Conservation (phyloP, 2,888 invertebrate genomes). For the Plebejus argus region DNA sequence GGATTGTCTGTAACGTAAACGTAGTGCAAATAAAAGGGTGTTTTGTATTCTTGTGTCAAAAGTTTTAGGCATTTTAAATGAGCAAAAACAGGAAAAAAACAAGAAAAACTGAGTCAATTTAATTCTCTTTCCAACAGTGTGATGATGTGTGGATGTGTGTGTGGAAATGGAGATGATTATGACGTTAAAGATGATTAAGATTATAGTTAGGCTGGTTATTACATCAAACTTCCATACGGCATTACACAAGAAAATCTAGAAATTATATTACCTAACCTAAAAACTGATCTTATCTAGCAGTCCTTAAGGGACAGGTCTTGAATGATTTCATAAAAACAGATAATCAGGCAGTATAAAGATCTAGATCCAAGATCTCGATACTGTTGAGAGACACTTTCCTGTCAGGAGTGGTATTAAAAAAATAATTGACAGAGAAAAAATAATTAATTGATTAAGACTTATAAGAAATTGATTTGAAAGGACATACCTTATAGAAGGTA, state of each 20-base stretch:
- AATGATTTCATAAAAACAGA: slow-evolving; percentile 26
- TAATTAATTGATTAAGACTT: slow-evolving; percentile 25
- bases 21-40: no score
- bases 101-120: neutral
- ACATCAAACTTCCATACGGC: neutral
- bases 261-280: neutral
- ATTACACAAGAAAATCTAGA: neutral
- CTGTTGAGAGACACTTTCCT: slow-evolving; percentile 19
- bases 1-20: no score
- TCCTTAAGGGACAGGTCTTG: neutral
- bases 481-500: neutral
- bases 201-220: neutral
- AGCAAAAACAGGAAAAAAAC: no score
- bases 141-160: neutral
- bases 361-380: slow-evolving; percentile 18
- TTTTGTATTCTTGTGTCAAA: no score
- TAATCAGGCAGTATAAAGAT: slow-evolving; percentile 13
- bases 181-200: neutral
- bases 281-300: slow-evolving; percentile 5
- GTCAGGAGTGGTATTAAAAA: slow-evolving; percentile 19
- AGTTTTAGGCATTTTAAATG: no score
- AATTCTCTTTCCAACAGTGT: neutral
- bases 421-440: slow-evolving; percentile 24
- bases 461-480: neutral
- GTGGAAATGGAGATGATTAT: neutral